These are phyloP conservation scores for Anser brachyrhynchus DNA, from an alignment of 2,113 vertebrate species.

Conservation along the genomic window DNA sequence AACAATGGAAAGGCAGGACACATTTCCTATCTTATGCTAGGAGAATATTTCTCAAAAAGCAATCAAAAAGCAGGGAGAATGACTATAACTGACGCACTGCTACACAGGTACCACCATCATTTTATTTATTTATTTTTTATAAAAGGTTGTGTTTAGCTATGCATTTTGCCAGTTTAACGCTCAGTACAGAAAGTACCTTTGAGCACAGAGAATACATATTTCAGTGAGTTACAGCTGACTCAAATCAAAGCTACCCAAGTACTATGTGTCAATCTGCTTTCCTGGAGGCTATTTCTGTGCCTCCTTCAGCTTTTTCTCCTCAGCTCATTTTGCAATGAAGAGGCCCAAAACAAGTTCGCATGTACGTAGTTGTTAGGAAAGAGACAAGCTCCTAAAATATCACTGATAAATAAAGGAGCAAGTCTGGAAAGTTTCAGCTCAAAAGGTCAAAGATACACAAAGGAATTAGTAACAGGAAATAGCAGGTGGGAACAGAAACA, in stretches of 20 bases:
- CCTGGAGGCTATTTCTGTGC: conserved; percentile 10
- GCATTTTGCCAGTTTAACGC: background rate
- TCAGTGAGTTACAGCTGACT: background rate
- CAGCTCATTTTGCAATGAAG: background rate
- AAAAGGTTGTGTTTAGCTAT: background rate
- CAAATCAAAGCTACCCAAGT: conserved; percentile 30
- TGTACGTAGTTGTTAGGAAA: background rate
- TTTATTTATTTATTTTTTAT: background rate
- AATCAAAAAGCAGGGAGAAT: background rate
- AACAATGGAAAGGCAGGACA: background rate
- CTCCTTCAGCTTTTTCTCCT: background rate
- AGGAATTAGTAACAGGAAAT: background rate
- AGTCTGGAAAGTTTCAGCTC: conserved; percentile 8
- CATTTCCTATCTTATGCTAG: background rate
- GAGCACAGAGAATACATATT: background rate
- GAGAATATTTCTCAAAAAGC: background rate
- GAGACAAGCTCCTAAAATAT: background rate
- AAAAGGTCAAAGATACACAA: background rate
- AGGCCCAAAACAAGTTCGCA: background rate
- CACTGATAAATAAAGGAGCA: background rate
- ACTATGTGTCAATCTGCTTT: background rate
- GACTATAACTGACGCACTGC: background rate
- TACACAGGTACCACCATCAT: background rate
- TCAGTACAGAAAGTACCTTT: conserved; percentile 25
- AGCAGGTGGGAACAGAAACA: background rate